Evolutionary conservation across 2,888 invertebrate genomes (phyloP).

Genomic region (Odiellus spinosus): DNA sequence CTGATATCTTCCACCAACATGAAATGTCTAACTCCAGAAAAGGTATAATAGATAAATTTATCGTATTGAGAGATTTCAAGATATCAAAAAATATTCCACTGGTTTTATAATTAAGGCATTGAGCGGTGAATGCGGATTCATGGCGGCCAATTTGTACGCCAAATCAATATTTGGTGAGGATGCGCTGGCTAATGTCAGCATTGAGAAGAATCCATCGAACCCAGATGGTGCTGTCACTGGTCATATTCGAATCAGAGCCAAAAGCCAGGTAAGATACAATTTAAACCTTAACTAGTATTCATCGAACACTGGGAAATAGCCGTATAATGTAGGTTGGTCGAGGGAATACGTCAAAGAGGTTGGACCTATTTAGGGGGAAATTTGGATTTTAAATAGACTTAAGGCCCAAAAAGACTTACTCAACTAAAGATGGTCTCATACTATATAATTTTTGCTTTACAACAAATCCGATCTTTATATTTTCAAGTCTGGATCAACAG

Average conservation of each 20-base stretch:
- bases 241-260: conserved; percentile 93
- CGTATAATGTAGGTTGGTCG: no score
- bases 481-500: no score
- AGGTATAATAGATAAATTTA: conserved; percentile 36
- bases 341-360: no score
- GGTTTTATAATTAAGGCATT: conserved; percentile 45
- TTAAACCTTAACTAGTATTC: no score
- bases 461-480: no score
- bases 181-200: conserved; percentile 94
- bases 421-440: no score
- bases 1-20: conserved; percentile 90
- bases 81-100: neutral
- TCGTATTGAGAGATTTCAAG: neutral
- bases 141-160: conserved; percentile 99
- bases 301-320: no score
- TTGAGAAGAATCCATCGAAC: conserved; percentile 51
- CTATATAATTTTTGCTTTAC: no score
- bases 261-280: conserved; percentile 83
- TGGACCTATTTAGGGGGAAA: no score
- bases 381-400: no score
- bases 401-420: no score
- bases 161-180: conserved; percentile 96
- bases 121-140: conserved; percentile 94
- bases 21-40: conserved; percentile 96
- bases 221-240: conserved; percentile 81